A percentile compares a stretch with the other conserved stretches of the same genome.
Evolutionary conservation across 2,113 vertebrate genomes (phyloP).

Genomic region (Dromiciops gliroides): DNA sequence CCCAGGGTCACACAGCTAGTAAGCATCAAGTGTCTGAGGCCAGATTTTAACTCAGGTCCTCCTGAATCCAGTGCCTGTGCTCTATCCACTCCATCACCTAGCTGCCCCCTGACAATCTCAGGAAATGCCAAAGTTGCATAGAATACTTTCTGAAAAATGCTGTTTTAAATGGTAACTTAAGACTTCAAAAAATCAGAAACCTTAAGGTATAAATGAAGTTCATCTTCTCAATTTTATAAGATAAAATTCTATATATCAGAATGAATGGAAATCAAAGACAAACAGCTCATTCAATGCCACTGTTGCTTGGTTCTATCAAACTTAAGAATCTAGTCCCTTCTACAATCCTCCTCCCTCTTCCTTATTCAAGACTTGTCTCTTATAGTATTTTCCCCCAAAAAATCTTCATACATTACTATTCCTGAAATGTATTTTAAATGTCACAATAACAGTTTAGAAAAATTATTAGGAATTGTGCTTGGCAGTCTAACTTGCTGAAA

Average conservation of each 20-base stretch:
- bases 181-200: not conserved
- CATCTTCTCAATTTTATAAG: not conserved
- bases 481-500: not conserved
- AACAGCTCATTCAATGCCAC: not conserved
- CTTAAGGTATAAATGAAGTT: too few species aligned
- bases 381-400: not conserved
- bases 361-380: slow-evolving; percentile 14
- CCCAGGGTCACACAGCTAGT: too few species aligned
- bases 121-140: not conserved
- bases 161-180: not conserved
- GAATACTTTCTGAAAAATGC: not conserved
- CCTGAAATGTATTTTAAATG: slow-evolving; percentile 16
- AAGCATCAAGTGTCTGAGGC: too few species aligned
- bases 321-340: slow-evolving; percentile 6
- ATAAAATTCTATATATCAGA: slow-evolving; percentile 35
- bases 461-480: slow-evolving; percentile 15
- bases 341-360: not conserved
- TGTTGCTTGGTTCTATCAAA: not conserved
- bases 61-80: too few species aligned
- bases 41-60: too few species aligned
- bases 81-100: too few species aligned
- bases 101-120: not conserved
- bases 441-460: slow-evolving; percentile 18
- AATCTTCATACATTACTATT: slow-evolving; percentile 4
- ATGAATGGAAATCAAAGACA: not conserved